A percentile compares a stretch with the other conserved stretches of the same genome.
phyloP scores from a whole-genome alignment of 1,140 invertebrate genomes.

The Aphidius gifuensis region DNA sequence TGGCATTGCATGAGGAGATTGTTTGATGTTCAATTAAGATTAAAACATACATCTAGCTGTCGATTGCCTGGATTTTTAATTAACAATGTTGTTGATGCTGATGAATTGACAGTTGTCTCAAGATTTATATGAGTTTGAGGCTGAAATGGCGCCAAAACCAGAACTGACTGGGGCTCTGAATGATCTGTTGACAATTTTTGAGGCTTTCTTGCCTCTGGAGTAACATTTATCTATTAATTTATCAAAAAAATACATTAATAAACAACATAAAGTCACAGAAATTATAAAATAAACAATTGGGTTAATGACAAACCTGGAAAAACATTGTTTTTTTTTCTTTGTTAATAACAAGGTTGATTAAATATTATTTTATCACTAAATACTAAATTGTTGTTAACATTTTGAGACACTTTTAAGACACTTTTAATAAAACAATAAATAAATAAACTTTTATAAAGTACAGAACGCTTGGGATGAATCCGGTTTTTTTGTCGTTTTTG shows the following conservation, averaged over 20 bases:
- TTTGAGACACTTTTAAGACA: no score
- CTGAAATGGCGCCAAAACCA: slow-evolving; percentile 48
- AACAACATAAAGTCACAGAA: not conserved
- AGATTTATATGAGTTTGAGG: slow-evolving; percentile 39
- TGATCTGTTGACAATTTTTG: slow-evolving; percentile 13
- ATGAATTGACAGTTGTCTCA: slow-evolving; percentile 35
- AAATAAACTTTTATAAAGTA: no score
- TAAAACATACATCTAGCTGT: slow-evolving; percentile 33
- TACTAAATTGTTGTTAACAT: no score
- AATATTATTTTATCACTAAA: no score
- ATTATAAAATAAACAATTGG: slow-evolving; percentile 6
- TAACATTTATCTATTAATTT: slow-evolving; percentile 35
- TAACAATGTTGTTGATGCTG: slow-evolving; percentile 29
- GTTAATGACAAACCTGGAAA: slow-evolving; percentile 34
- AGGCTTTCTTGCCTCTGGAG: slow-evolving; percentile 35
- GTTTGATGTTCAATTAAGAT: no score
- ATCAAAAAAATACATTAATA: slow-evolving; percentile 15
- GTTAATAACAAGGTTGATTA: no score
- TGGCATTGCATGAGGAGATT: not conserved
- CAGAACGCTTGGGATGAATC: no score
- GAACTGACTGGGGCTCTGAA: slow-evolving; percentile 8
- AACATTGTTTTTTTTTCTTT: slow-evolving; percentile 29
- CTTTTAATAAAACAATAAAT: no score
- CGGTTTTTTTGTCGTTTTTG: no score
- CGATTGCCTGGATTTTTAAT: slow-evolving; percentile 39